phyloP scores from a whole-genome alignment of 2,888 invertebrate species.

The Allygus modestus region DNA sequence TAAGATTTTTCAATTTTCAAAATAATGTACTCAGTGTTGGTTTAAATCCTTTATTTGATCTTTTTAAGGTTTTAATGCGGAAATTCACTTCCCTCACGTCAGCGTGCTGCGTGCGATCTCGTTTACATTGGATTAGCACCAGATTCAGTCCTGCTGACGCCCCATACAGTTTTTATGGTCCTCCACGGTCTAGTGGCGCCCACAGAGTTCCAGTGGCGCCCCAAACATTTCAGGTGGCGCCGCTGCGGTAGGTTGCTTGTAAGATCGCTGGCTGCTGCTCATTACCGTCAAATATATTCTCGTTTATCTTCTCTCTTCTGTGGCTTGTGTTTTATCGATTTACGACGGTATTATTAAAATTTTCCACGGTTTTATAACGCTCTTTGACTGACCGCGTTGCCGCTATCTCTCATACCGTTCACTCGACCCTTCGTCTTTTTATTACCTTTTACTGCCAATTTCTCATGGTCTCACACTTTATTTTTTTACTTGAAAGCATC shows the following conservation, averaged over 20 bases:
- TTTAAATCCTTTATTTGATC: too few species aligned
- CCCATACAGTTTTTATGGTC: too few species aligned
- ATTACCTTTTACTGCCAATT: neutral
- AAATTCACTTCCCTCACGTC: too few species aligned
- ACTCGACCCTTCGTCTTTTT: neutral
- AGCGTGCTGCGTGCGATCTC: too few species aligned
- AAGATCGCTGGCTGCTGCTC: slow-evolving; percentile 1
- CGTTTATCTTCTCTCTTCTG: slow-evolving; percentile 45
- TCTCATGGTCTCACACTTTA: neutral
- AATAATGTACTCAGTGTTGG: too few species aligned
- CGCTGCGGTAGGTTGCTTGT: slow-evolving; percentile 32
- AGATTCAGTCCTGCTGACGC: too few species aligned
- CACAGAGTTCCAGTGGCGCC: slow-evolving; percentile 6
- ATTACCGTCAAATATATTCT: slow-evolving; percentile 15
- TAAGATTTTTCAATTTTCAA: too few species aligned
- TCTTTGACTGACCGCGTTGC: slow-evolving; percentile 12
- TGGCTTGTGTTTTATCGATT: slow-evolving; percentile 55
- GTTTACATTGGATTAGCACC: too few species aligned
- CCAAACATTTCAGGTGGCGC: neutral
- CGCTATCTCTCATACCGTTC: neutral
- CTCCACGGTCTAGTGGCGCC: too few species aligned
- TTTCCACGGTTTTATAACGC: slow-evolving; percentile 51
- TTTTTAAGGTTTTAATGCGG: too few species aligned
- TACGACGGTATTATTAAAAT: slow-evolving; percentile 43
- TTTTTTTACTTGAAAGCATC: neutral